phyloP scores from a whole-genome alignment of 2,888 invertebrate species.

The Charanyca ferruginea region DNA sequence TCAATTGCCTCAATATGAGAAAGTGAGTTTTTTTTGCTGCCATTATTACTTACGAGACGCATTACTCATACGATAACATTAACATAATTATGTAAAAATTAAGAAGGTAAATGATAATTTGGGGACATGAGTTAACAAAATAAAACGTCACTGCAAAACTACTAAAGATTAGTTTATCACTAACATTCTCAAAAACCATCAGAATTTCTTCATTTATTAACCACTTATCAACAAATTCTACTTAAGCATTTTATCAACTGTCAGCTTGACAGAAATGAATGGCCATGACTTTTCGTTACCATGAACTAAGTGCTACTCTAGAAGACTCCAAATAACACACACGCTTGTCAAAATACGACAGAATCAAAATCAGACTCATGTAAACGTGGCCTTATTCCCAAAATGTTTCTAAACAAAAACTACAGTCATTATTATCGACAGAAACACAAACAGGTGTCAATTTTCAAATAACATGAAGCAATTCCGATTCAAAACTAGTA shows the following conservation, averaged over 20 bases:
- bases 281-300: not conserved
- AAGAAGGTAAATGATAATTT: too few relatives aligned
- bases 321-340: not conserved
- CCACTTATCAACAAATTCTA: too few relatives aligned
- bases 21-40: slow-evolving; percentile 30
- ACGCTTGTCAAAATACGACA: not conserved
- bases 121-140: too few relatives aligned
- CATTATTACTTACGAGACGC: slow-evolving; percentile 6
- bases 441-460: not conserved
- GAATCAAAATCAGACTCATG: not conserved
- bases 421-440: slow-evolving; percentile 29
- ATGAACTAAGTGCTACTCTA: slow-evolving; percentile 6
- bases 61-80: not conserved
- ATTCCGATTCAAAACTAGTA: slow-evolving; percentile 1
- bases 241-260: slow-evolving; percentile 6
- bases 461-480: slow-evolving; percentile 7
- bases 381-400: too few relatives aligned
- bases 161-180: too few relatives aligned
- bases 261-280: not conserved
- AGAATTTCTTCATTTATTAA: too few relatives aligned
- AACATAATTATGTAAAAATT: too few relatives aligned
- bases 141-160: too few relatives aligned
- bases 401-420: slow-evolving; percentile 4
- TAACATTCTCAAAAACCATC: too few relatives aligned
- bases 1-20: slow-evolving; percentile 22